Evolutionary conservation across 2,888 invertebrate genomes (phyloP).

Genomic region (Tachystola acroxantha): DNA sequence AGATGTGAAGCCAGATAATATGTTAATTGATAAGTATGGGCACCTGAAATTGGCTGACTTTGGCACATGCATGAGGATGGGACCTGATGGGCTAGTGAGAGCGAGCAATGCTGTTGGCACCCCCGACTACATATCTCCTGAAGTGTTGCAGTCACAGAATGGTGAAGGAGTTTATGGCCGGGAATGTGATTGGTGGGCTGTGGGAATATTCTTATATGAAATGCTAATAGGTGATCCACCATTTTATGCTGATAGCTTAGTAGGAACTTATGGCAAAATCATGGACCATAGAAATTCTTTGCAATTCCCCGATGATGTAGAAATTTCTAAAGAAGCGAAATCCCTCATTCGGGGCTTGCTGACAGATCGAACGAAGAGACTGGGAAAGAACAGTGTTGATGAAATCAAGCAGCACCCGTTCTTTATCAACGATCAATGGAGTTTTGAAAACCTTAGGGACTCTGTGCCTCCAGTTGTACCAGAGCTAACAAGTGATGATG

Average conservation of each 20-base stretch:
- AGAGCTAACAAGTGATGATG: slow-evolving; percentile 96
- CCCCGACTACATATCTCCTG: slow-evolving; percentile 99
- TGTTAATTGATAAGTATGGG: slow-evolving; percentile 96
- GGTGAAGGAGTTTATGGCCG: slow-evolving; percentile 97
- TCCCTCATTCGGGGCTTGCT: slow-evolving; percentile 95
- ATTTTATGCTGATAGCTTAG: slow-evolving; percentile 98
- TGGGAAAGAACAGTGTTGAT: slow-evolving; percentile 94
- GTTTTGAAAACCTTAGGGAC: slow-evolving; percentile 95
- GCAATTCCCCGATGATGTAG: slow-evolving; percentile 96
- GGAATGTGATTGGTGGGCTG: slow-evolving; percentile 99
- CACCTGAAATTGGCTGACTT: slow-evolving; percentile 99
- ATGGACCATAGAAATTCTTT: slow-evolving; percentile 99
- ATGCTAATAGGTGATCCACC: slow-evolving; percentile 99
- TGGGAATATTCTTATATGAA: slow-evolving; percentile 99
- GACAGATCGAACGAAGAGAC: slow-evolving; percentile 92
- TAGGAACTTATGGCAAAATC: slow-evolving; percentile 98
- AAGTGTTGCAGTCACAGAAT: slow-evolving; percentile 98
- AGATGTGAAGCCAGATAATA: slow-evolving; percentile 99
- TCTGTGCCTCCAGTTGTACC: slow-evolving; percentile 98
- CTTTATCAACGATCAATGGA: slow-evolving; percentile 98
- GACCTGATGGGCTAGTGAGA: slow-evolving; percentile 94
- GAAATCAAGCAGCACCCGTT: slow-evolving; percentile 97
- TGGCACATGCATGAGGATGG: slow-evolving; percentile 99
- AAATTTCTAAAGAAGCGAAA: slow-evolving; percentile 92
- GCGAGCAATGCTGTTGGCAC: slow-evolving; percentile 99